Evolutionary conservation across 2,888 invertebrate species (phyloP).

Genomic region (Ellobium chinense): DNA sequence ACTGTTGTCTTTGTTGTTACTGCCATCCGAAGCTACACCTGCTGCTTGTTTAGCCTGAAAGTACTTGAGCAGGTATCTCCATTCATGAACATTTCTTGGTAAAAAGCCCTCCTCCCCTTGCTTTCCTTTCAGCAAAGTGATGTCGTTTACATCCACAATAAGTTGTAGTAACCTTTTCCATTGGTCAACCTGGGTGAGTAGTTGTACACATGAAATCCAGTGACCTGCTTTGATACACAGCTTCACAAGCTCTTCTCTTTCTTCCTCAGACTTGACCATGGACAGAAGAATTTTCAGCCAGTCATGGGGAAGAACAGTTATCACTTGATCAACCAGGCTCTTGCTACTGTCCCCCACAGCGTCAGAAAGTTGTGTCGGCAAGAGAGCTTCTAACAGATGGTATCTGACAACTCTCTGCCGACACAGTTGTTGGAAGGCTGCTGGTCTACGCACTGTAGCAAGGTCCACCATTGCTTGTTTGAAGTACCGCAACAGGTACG

Average conservation of each 20-base stretch:
- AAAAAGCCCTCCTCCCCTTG: too few relatives aligned
- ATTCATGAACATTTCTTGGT: conserved; percentile 58
- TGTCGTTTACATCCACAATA: conserved; percentile 56
- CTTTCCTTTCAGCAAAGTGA: conserved; percentile 50
- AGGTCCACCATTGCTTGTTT: conserved; percentile 43
- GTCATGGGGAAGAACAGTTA: conserved; percentile 26
- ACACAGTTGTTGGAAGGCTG: conserved; percentile 31
- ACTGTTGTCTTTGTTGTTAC: too few relatives aligned
- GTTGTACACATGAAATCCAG: conserved; percentile 61
- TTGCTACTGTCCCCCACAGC: background rate
- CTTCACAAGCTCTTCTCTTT: conserved; percentile 25
- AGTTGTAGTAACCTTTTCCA: conserved; percentile 50
- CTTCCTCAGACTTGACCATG: conserved; percentile 28
- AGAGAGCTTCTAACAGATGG: conserved; percentile 15
- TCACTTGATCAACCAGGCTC: conserved; percentile 17
- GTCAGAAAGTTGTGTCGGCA: background rate
- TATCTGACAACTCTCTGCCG: conserved; percentile 15
- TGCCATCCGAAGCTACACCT: too few relatives aligned
- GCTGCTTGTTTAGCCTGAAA: conserved; percentile 35
- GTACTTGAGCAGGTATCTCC: conserved; percentile 54
- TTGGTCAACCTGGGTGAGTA: conserved; percentile 54
- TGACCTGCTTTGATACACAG: conserved; percentile 22
- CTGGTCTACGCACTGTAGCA: conserved; percentile 32
- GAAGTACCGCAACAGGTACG: conserved; percentile 59
- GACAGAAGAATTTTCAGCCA: conserved; percentile 30